Evolutionary conservation across 2,113 vertebrate genomes (phyloP).

Genomic region (Pica pica): DNA sequence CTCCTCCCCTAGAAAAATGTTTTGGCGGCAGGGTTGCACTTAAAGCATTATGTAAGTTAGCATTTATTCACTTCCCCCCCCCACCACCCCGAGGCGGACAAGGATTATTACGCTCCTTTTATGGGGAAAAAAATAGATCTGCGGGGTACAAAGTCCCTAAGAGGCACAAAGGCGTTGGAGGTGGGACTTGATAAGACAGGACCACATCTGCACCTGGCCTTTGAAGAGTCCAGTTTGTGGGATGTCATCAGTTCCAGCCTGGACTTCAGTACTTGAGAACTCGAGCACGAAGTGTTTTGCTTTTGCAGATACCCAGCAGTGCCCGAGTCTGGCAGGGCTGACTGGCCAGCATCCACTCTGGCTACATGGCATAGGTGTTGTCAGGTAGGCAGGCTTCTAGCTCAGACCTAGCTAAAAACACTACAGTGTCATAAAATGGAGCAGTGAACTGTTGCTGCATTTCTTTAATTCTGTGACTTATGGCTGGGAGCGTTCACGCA

Average conservation of each 20-base stretch:
- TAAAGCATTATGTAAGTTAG: neutral
- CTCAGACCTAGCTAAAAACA: neutral
- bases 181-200: neutral
- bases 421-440: neutral
- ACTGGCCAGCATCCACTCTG: rapidly evolving
- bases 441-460: rapidly evolving
- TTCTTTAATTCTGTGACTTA: neutral
- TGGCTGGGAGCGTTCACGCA: neutral
- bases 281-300: rapidly evolving
- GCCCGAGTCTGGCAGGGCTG: rapidly evolving
- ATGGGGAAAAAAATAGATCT: rapidly evolving
- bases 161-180: neutral
- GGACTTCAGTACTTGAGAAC: rapidly evolving
- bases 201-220: no score
- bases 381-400: neutral
- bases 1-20: rapidly evolving
- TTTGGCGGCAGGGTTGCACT: neutral
- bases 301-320: neutral
- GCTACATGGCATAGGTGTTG: rapidly evolving
- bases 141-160: neutral
- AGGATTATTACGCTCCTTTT: neutral
- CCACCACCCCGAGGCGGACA: neutral
- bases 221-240: neutral
- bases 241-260: neutral
- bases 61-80: rapidly evolving